Percentiles rank a stretch among this genome's conserved stretches.
These are phyloP conservation scores for Nothura maculosa DNA, from an alignment of 2,797 vertebrate species.

Conservation along the genomic window DNA sequence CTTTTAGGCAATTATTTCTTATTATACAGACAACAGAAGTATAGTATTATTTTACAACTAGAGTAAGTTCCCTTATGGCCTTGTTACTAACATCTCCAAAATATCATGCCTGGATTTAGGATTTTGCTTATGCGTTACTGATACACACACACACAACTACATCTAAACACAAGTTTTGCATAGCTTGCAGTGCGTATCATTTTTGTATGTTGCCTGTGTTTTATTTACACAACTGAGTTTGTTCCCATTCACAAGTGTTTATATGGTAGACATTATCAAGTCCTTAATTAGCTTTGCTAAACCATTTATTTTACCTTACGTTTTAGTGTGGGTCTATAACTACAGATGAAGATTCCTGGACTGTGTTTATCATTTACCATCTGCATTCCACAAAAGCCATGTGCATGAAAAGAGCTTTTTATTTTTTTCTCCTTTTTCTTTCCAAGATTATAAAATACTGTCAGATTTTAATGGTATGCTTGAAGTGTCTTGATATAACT, in stretches of 20 bases:
- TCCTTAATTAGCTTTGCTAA: constrained; percentile 12
- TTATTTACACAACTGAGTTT: constrained; percentile 14
- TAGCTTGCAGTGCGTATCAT: neutral
- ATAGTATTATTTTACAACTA: neutral
- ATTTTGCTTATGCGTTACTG: neutral
- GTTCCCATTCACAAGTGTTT: neutral
- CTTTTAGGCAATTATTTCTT: neutral
- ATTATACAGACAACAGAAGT: neutral
- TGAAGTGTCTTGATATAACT: neutral
- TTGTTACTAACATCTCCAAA: neutral
- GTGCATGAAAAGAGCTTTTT: neutral
- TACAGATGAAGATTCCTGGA: neutral
- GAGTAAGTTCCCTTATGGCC: neutral
- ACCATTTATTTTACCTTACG: neutral
- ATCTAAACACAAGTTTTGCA: neutral
- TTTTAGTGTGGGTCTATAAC: neutral
- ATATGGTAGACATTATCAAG: neutral
- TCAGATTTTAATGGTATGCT: neutral
- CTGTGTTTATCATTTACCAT: constrained; percentile 6
- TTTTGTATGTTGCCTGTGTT: neutral
- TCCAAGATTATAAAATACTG: constrained; percentile 3
- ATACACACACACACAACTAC: neutral
- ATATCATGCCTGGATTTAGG: neutral
- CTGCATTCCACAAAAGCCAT: neutral
- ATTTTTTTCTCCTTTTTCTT: neutral